Percentiles rank a stretch among this genome's conserved stretches.
phyloP scores from a whole-genome alignment of 1,140 invertebrate species.

The Anagrus nilaparvatae region DNA sequence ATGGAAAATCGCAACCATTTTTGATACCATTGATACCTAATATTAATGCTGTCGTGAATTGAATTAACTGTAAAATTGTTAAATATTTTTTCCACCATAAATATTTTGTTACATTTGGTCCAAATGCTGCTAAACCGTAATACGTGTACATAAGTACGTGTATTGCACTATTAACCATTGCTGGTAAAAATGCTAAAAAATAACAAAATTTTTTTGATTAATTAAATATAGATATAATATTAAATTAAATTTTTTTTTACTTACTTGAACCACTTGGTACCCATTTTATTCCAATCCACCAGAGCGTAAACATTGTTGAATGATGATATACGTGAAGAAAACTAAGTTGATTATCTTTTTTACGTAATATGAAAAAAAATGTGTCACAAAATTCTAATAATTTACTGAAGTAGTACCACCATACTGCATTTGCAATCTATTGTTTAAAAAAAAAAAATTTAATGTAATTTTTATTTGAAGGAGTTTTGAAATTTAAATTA shows the following conservation, averaged over 20 bases:
- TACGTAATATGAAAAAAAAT: slow-evolving; percentile 80
- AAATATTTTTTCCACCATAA: slow-evolving; percentile 94
- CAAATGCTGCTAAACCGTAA: slow-evolving; percentile 76
- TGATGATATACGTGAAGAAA: slow-evolving; percentile 90
- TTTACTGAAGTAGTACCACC: slow-evolving; percentile 97
- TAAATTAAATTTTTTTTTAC: slow-evolving; percentile 28
- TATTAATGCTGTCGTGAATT: slow-evolving; percentile 76
- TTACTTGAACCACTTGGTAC: slow-evolving; percentile 88
- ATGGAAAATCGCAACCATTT: slow-evolving; percentile 76
- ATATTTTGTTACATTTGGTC: slow-evolving; percentile 65
- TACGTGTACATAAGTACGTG: slow-evolving; percentile 92
- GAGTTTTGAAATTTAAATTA: slow-evolving; percentile 9
- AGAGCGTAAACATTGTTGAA: slow-evolving; percentile 82
- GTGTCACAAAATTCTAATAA: slow-evolving; percentile 89
- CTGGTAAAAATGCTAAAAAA: slow-evolving; percentile 65
- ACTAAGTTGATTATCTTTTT: slow-evolving; percentile 78
- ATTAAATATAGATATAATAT: not conserved
- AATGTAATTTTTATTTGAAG: not conserved
- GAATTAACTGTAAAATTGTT: slow-evolving; percentile 76
- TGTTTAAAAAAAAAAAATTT: slow-evolving; percentile 11
- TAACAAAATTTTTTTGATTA: slow-evolving; percentile 3
- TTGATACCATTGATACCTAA: slow-evolving; percentile 75
- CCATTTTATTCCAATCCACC: slow-evolving; percentile 96
- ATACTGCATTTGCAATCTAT: slow-evolving; percentile 85
- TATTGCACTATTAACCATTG: slow-evolving; percentile 83